Evolutionary conservation across 2,113 vertebrate species (phyloP), one percentile per base, ranked within the genome.

Genomic region (Elaphurus davidianus): DNA sequence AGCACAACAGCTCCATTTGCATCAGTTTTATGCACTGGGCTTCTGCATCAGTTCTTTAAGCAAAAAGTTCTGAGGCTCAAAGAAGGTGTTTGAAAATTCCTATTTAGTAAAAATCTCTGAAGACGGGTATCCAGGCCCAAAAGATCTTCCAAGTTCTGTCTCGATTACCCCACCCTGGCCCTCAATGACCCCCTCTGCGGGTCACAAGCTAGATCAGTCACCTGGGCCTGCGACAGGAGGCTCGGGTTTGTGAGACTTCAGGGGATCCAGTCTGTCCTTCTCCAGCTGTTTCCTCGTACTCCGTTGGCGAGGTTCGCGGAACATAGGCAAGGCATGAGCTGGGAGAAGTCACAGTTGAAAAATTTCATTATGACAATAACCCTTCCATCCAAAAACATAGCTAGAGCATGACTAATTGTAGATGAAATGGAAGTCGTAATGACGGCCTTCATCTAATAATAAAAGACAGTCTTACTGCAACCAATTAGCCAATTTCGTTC

Each of bases 311-410:
- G 99, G 99, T 97, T 99, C 99, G n/a, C 99, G 99, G 99, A 99
- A 99, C 99, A 99, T 99, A 0, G 99, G 99, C 98, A 99, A 98
- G 0, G 99, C 99, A 67, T 99, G 99, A 91, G 99, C 99, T 99
- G 95, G 52, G 95, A 94, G 17, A 50, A 98, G 94, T 97, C 45
- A 98, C 36, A 98, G 83, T 96, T 87, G 40, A 98, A 90, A 98
- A 93, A 85, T 59, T 87, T 97, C 83, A 95, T 98, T 97, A 95
- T 94, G 93, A 96, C 81, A 96, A 96, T 92, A 96, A 96, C 9
- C 55, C 87, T 94, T 78, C 91, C 93, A 95, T 78, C 83, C 97
- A 95, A 96, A 97, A 94, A 88, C 97, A 98, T 43, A 96, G 87
- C 94, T 94, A 23, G 91, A 71, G 93, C 78, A 94, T 97, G 97